These are phyloP conservation scores for Cyprinus carpio DNA, from an alignment of 2,113 vertebrate genomes.

Conservation along the genomic window DNA sequence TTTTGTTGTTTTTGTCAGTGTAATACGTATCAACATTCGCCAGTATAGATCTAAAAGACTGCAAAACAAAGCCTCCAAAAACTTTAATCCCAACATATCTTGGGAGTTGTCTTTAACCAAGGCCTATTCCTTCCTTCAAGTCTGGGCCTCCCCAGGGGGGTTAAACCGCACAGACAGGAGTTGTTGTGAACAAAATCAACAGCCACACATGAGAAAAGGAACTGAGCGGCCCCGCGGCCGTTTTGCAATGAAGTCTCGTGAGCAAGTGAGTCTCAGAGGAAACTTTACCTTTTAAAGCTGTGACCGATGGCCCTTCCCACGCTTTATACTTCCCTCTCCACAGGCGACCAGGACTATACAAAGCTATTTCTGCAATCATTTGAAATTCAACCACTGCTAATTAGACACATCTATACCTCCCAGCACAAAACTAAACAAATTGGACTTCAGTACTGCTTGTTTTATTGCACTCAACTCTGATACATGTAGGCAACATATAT, in stretches of 20 bases:
- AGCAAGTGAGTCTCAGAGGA: conserved; percentile 2
- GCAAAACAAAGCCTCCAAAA: not conserved
- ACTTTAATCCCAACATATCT: not conserved
- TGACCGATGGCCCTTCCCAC: not conserved
- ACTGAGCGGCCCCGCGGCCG: not conserved
- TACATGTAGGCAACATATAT: conserved; percentile 2
- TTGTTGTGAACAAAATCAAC: conserved; percentile 14
- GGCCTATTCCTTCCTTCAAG: too few species aligned
- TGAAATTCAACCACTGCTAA: conserved; percentile 51
- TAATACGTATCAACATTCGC: too few species aligned
- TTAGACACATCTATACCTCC: conserved; percentile 37
- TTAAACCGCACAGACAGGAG: not conserved
- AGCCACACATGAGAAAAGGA: not conserved
- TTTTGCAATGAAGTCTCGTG: conserved; percentile 48
- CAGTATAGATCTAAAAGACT: not conserved
- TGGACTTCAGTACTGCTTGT: conserved; percentile 18
- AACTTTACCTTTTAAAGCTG: not conserved
- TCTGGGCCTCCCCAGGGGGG: not conserved
- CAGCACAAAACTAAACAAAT: conserved; percentile 42
- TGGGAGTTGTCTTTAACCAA: not conserved
- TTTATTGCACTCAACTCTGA: conserved; percentile 31
- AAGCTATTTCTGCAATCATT: conserved; percentile 40
- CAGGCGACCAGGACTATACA: conserved; percentile 32
- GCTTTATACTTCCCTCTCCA: not conserved
- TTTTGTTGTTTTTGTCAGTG: not conserved